Base-by-base conservation (phyloP, 2,888 invertebrate species). In the Hermaeophaga mercurialis region DNA sequence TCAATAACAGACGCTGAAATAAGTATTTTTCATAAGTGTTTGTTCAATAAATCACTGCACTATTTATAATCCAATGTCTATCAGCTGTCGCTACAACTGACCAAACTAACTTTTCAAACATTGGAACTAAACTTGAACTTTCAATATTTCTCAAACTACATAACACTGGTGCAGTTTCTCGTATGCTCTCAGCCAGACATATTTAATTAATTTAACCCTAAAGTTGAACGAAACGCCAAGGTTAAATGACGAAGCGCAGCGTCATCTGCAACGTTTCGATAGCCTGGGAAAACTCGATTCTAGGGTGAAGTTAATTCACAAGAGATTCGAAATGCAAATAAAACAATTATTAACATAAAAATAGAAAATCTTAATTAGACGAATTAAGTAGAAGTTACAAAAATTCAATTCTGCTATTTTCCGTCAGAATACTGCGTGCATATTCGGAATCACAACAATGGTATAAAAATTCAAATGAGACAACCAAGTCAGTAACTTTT, bases 191-290 rank as follows among this genome's bases (percentile, higher is more conserved):
- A 48, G 38, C 55, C 63, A 63, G 63, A 63, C 63, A 58, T 39
- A 55, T 55, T 54, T 56, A 63, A 63, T 63, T 63, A 61, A 63
- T 63, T 63, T 63, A 63, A 63, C 63, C 63, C 62, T 54, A 45
- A 60, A 58, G 63, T 58, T 59, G 59, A 63, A 63, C 63, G 63
- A 38, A 59, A 60, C 57, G 46, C 50, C 60, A 63, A 61, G 63
- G 60, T 63, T 60, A 63, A 59, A 55, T 56, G 62, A 55, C 47
- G 49, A 54, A 55, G 57, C 49, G 47, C 47, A 53, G 53, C 58
- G 46, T 57, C 56, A 53, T 52, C 45, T 55, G 52, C 55, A 56
- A 43, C 46, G 41, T 46, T 47, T 26, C 17, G 28, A 46, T 46
- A 50, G 50, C 34, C 17, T 34, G 12, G 52, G 12, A 18, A 39